Evolutionary conservation across 2,113 vertebrate species (phyloP), one percentile per base, ranked within the genome.

Genomic region (Macrotus californicus): DNA sequence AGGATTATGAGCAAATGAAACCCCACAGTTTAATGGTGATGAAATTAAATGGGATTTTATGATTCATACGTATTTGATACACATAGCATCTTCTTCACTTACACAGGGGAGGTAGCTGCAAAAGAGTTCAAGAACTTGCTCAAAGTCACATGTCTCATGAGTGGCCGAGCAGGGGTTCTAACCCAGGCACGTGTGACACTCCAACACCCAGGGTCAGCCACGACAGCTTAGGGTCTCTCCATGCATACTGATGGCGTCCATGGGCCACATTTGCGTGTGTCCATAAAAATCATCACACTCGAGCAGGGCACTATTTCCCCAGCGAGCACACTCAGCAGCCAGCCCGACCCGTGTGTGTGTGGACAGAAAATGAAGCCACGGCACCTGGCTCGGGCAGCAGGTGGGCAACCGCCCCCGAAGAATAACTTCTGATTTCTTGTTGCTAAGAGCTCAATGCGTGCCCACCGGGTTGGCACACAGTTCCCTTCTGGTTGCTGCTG

Each of bases 21-120:
- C 93, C 93, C 50, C 56, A 26, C 82, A 75, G 81, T 91, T 88
- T 95, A 86, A 92, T 76, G 18, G 89, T 93, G 81, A 90, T 91
- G 89, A 96, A 94, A 94, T 93, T 85, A 92, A 96, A 43, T n/a
- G 77, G 52, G 2, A 67, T 46, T 76, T 83, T 87, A 70, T 34
- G 50, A 66, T 70, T 34, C 69, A 36, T 43, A 19, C n/a, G 7
- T 93, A 79, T 39, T 14, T 69, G n/a, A 59, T 15, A 72, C 3
- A 31, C 2, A 48, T 24, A 4, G 4, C 43, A 52, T 31, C 24
- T 5, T 85, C 80, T 81, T 34, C 29, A 24, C 76, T 87, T 46
- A 13, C 2, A 26, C 48, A 22, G 15, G 7, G 34, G 50, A 22
- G 54, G 85, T 21, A 24, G 41, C 36, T 64, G 92, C 26, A 52